Percentiles rank a stretch among this genome's conserved stretches.
phyloP scores from a whole-genome alignment of 1,140 invertebrate genomes.

The Ctenoplectra terminalis region DNA sequence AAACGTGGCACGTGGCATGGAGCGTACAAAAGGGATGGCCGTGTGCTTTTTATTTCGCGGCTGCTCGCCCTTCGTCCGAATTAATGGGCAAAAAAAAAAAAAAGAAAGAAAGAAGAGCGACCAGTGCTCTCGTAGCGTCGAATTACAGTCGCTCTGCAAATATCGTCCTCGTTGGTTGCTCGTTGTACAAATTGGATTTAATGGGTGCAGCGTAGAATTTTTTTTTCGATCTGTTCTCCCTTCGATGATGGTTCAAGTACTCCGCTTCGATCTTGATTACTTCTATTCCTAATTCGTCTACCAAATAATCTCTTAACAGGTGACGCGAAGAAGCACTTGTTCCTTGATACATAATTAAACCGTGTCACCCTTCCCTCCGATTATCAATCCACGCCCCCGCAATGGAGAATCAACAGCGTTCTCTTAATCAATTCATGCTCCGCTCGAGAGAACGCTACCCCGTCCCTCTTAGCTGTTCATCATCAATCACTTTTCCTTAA shows the following conservation, averaged over 20 bases:
- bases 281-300: background rate
- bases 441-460: background rate
- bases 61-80: slow-evolving; percentile 52
- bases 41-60: slow-evolving; percentile 70
- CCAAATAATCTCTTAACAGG: background rate
- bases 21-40: slow-evolving; percentile 31
- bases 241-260: background rate
- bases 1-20: background rate
- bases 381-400: background rate
- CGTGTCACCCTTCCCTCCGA: background rate
- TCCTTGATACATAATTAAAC: background rate
- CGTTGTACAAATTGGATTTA: slow-evolving; percentile 62
- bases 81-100: no score
- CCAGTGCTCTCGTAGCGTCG: slow-evolving; percentile 28
- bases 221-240: no score
- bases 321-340: background rate
- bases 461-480: background rate
- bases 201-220: background rate
- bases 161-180: slow-evolving; percentile 31
- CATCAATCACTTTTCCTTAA: slow-evolving; percentile 39
- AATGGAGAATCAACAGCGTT: background rate
- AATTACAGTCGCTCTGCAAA: no score
- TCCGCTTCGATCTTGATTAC: no score
- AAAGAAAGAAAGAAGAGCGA: slow-evolving; percentile 14
- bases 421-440: slow-evolving; percentile 24